Conservation (phyloP, 2,113 vertebrate species). For the Zosterops hypoxanthus region DNA sequence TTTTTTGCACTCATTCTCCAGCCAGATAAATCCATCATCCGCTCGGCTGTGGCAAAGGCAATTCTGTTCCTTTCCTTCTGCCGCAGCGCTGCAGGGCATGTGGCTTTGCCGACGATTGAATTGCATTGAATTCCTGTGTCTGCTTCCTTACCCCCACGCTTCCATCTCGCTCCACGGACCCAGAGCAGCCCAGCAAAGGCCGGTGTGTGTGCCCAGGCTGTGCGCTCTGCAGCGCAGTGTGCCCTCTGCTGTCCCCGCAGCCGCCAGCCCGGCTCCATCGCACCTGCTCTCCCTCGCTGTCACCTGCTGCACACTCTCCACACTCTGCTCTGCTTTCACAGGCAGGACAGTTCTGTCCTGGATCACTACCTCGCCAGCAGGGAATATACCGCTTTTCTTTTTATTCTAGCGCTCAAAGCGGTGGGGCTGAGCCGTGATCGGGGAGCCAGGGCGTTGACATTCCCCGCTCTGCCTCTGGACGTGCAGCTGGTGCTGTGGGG, state of each 20-base stretch:
- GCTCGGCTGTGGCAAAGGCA: neutral
- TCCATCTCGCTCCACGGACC: neutral
- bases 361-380: neutral
- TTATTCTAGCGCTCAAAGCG: fast-evolving
- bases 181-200: neutral
- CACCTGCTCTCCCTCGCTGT: fast-evolving
- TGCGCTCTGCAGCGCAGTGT: neutral
- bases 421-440: no score
- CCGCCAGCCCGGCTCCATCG: fast-evolving
- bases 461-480: neutral
- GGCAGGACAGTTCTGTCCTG: neutral
- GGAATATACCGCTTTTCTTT: neutral
- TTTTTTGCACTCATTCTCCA: neutral
- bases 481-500: fast-evolving
- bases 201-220: neutral
- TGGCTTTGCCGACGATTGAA: neutral
- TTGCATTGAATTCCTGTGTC: neutral
- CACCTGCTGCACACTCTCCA: neutral
- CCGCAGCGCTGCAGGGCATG: neutral
- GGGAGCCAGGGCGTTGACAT: neutral
- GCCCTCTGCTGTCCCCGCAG: conserved; percentile 47
- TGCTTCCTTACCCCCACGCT: neutral
- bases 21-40: conserved; percentile 46
- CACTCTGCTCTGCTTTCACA: neutral
- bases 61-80: conserved; percentile 7